phyloP scores from a whole-genome alignment of 2,888 invertebrate species.

The Cosmia pyralina region DNA sequence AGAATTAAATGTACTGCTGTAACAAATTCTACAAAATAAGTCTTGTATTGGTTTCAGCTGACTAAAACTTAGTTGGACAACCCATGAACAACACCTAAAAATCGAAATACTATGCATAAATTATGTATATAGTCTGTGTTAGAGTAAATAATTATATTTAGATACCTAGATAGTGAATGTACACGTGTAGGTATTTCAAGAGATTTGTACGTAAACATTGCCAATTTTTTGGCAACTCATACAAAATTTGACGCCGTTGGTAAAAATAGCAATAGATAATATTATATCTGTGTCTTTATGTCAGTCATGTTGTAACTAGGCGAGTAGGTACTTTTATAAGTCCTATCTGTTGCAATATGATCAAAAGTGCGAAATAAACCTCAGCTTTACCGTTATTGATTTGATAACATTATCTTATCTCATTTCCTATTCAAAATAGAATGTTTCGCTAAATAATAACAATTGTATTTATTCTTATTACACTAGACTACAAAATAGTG shows the following conservation, averaged over 20 bases:
- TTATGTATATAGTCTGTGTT: background rate
- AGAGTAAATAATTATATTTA: background rate
- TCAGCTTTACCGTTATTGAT: slow-evolving; percentile 32
- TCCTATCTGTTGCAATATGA: slow-evolving; percentile 17
- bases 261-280: slow-evolving; percentile 22
- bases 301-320: background rate
- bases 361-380: slow-evolving; percentile 15
- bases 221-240: slow-evolving; percentile 31
- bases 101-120: background rate
- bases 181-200: background rate
- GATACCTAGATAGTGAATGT: background rate
- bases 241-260: slow-evolving; percentile 18
- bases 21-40: background rate
- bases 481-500: background rate
- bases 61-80: background rate
- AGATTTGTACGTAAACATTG: slow-evolving; percentile 18
- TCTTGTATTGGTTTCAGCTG: background rate
- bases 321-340: slow-evolving; percentile 6
- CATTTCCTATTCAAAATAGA: slow-evolving; percentile 12
- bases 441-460: background rate
- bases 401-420: slow-evolving; percentile 19
- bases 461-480: background rate
- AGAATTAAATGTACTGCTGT: background rate
- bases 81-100: background rate
- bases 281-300: background rate